Percentiles rank a stretch among this genome's conserved stretches.
Conservation (phyloP, 1,140 invertebrate genomes). For the Penaeus japonicus region DNA sequence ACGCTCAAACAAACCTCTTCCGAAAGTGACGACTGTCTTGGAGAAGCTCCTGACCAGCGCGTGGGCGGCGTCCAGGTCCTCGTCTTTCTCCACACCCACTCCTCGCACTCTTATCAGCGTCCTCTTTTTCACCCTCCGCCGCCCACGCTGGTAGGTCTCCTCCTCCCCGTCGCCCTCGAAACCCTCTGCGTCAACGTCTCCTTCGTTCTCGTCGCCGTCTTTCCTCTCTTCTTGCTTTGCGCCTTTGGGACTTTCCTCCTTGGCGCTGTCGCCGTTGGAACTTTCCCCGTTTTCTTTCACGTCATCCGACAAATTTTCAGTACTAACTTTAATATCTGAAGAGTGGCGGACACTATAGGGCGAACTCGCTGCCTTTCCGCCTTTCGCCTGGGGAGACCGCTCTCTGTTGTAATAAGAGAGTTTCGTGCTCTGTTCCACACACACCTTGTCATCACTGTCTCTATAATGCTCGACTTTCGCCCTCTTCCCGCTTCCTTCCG, state of each 20-base stretch:
- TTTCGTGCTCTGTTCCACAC: conserved; percentile 33
- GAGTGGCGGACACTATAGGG: conserved; percentile 22
- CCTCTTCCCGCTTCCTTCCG: not conserved
- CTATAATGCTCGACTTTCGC: not conserved
- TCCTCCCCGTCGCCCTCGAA: conserved; percentile 25
- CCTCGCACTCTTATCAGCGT: conserved; percentile 29
- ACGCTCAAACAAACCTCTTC: conserved; percentile 37
- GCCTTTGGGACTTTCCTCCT: not conserved
- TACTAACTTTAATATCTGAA: conserved; percentile 23
- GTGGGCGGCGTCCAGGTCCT: conserved; percentile 7
- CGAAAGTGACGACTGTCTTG: conserved; percentile 39
- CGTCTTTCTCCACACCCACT: conserved; percentile 11
- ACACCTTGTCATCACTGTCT: not conserved
- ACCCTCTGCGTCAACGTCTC: not conserved
- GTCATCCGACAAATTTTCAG: not conserved
- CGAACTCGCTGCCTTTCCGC: not conserved
- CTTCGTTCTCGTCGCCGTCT: not conserved
- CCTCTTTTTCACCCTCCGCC: conserved; percentile 30
- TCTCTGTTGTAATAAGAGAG: conserved; percentile 17
- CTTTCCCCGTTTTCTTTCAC: not conserved
- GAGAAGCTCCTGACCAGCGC: conserved; percentile 31
- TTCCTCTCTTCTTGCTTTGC: not conserved
- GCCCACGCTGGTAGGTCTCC: not conserved
- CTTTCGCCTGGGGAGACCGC: not conserved
- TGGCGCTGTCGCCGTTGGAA: not conserved